Conservation (phyloP, 2,888 invertebrate genomes). For the Hesperia comma region DNA sequence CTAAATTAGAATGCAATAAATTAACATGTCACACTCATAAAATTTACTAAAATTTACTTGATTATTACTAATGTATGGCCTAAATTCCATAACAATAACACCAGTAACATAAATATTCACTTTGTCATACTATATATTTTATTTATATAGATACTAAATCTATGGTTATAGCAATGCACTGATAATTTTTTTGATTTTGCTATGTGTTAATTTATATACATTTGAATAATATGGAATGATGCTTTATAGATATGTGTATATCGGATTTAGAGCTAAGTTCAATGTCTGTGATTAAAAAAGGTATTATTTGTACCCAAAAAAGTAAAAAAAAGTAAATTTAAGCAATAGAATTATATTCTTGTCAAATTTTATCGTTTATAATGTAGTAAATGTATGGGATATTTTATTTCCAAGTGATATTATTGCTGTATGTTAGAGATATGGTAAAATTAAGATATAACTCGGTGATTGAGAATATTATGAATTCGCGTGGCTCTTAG, state of each 20-base stretch:
- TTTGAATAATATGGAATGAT: background rate
- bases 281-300: slow-evolving; percentile 41
- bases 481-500: background rate
- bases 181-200: background rate
- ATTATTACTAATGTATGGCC: too few species aligned
- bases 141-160: too few species aligned
- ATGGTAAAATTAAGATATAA: background rate
- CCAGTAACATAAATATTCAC: too few species aligned
- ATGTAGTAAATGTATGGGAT: background rate
- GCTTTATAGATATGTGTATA: slow-evolving; percentile 25
- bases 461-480: background rate
- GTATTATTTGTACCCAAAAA: slow-evolving; percentile 37
- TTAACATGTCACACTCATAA: too few species aligned
- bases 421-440: background rate
- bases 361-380: slow-evolving; percentile 14
- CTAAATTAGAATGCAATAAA: too few species aligned
- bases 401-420: background rate
- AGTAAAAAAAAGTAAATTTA: slow-evolving; percentile 7
- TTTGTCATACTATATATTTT: too few species aligned
- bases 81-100: too few species aligned
- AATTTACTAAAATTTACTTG: too few species aligned
- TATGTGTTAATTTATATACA: background rate
- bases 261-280: slow-evolving; percentile 20
- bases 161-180: background rate
- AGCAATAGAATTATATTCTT: slow-evolving; percentile 20